Evolutionary conservation across 2,888 invertebrate species (phyloP).

Genomic region (Lagria hirta): DNA sequence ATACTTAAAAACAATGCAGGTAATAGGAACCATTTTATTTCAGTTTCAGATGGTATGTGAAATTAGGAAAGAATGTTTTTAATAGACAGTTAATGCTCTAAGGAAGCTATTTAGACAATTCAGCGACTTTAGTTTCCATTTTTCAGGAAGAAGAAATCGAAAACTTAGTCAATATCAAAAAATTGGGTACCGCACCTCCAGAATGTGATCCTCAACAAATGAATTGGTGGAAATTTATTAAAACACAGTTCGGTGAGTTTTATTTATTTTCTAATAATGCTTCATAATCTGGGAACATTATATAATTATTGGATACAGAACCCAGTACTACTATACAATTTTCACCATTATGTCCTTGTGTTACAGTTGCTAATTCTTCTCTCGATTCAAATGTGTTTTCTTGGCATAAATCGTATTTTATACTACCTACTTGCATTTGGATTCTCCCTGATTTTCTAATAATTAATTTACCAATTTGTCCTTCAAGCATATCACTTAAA

Average conservation of each 20-base stretch:
- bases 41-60: background rate
- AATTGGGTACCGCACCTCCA: slow-evolving; percentile 16
- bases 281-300: slow-evolving; percentile 24
- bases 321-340: slow-evolving; percentile 18
- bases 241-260: slow-evolving; percentile 16
- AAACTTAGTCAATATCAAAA: slow-evolving; percentile 14
- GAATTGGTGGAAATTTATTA: slow-evolving; percentile 14
- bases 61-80: no score
- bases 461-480: slow-evolving; percentile 48
- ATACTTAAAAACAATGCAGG: slow-evolving; percentile 15
- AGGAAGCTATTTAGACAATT: no score
- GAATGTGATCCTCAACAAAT: slow-evolving; percentile 24
- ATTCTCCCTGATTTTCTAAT: slow-evolving; percentile 47
- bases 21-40: slow-evolving; percentile 13
- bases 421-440: slow-evolving; percentile 45
- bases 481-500: slow-evolving; percentile 46
- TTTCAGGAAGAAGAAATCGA: slow-evolving; percentile 22
- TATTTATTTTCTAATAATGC: slow-evolving; percentile 13
- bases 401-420: slow-evolving; percentile 42
- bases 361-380: slow-evolving; percentile 20
- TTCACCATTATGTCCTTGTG: slow-evolving; percentile 12
- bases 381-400: slow-evolving; percentile 17
- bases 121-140: background rate
- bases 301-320: slow-evolving; percentile 14
- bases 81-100: no score